Base-by-base conservation (phyloP, 2,888 invertebrate species). In the Microchrysa polita region DNA sequence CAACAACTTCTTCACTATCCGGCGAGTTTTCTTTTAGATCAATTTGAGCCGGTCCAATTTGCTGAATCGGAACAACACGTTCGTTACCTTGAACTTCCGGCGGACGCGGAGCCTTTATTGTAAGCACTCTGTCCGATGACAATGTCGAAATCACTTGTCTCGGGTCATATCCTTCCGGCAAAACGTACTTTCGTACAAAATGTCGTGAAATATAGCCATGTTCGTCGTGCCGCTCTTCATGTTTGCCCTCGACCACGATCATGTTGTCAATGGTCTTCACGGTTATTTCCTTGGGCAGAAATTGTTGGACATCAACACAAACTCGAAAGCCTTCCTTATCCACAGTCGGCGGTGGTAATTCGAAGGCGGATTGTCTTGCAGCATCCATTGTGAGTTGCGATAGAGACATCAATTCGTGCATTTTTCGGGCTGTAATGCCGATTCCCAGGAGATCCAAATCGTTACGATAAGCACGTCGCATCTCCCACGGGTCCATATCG, bases 41-140 rank as follows among this genome's bases (percentile, higher is more conserved):
- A 60, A 82, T 78, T 74, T 82, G 83, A 40, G 83, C 87, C 0
- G 88, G 88, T n/a, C 90, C 90, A 5, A 90, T 90, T 44, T 89
- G 89, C 22, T 88, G 86, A 75, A 90, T 89, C 40, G 89, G 89
- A 4, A 90, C 84, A 0, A 86, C 80, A 65, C 90, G 85, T 75
- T 89, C 90, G 0, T 86, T 85, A 9, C 20, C 16, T 20, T 44
- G 1, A 5, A 60, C 55, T 27, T 78, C 73, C 12, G 65, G 20
- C 18, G 80, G 78, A 12, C 75, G 77, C 23, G 93, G 93, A 0
- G 91, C 92, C 9, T 88, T 89, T 69, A 94, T 89, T 0, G 92
- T 92, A 76, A 93, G 81, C 73, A 93, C 53, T 93, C 94, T 95
- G 80, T 95, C 94, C 0, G 93, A 91, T 5, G 94, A 93, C 42